phyloP scores from a whole-genome alignment of 2,888 invertebrate species.

The Gisinianus flammeolus region DNA sequence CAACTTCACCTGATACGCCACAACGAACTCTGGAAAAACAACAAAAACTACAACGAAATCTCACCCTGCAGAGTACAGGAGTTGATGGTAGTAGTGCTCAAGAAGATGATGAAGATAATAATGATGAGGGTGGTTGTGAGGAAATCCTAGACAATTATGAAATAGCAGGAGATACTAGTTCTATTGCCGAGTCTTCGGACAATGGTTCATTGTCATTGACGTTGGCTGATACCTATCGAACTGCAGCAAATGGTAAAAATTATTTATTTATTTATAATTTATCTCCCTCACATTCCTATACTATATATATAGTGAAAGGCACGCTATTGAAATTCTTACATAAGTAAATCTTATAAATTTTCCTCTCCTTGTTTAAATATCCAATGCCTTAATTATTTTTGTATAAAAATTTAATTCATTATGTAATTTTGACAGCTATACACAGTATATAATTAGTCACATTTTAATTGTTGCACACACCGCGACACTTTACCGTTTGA shows the following conservation, averaged over 20 bases:
- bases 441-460: too few species aligned
- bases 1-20: conserved; percentile 22
- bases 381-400: too few species aligned
- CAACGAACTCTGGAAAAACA: conserved; percentile 29
- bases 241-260: conserved; percentile 53
- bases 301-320: too few species aligned
- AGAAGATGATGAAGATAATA: conserved; percentile 3
- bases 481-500: too few species aligned
- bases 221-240: conserved; percentile 50
- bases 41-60: conserved; percentile 7
- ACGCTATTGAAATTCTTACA: too few species aligned
- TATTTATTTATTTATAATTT: not conserved
- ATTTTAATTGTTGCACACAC: too few species aligned
- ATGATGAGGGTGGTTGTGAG: conserved; percentile 24
- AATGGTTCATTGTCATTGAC: conserved; percentile 45
- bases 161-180: conserved; percentile 40
- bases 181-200: conserved; percentile 43
- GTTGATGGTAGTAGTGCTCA: not conserved
- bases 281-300: not conserved
- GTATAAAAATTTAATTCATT: too few species aligned
- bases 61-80: not conserved
- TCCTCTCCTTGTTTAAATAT: not conserved
- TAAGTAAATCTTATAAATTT: too few species aligned
- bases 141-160: conserved; percentile 28
- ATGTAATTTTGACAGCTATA: too few species aligned